Evolutionary conservation across 2,797 vertebrate genomes (phyloP).

Genomic region (Chloroceryle amazona): DNA sequence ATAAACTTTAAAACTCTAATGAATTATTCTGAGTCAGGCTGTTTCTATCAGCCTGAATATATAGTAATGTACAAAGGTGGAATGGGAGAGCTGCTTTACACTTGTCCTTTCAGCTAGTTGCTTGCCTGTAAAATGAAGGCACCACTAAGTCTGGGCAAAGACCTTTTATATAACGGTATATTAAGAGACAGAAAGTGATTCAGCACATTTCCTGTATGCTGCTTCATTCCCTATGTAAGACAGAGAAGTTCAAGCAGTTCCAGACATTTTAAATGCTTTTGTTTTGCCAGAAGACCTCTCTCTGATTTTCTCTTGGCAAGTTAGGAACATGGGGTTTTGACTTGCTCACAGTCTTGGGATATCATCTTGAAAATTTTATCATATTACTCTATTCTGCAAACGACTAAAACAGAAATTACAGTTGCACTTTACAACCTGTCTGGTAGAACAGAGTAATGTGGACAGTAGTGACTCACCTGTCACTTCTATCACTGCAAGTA

Average conservation of each 20-base stretch:
- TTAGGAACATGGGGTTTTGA: background rate
- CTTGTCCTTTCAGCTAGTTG: slow-evolving; percentile 68
- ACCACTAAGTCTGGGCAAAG: slow-evolving; percentile 34
- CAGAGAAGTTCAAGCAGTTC: background rate
- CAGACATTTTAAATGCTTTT: background rate
- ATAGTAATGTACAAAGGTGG: slow-evolving; percentile 19
- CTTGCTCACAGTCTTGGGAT: background rate
- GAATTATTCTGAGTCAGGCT: slow-evolving; percentile 12
- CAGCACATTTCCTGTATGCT: slow-evolving; percentile 48
- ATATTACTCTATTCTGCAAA: background rate
- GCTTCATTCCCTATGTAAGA: background rate
- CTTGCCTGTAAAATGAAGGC: slow-evolving; percentile 60
- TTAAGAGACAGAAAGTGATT: slow-evolving; percentile 41
- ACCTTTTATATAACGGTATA: slow-evolving; percentile 26
- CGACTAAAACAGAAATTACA: background rate
- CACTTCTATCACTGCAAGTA: background rate
- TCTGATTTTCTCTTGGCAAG: background rate
- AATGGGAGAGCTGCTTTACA: slow-evolving; percentile 56
- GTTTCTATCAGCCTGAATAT: slow-evolving; percentile 36
- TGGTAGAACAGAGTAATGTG: background rate
- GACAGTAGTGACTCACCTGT: background rate
- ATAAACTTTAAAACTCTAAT: slow-evolving; percentile 28
- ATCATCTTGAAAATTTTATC: background rate
- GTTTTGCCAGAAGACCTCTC: background rate
- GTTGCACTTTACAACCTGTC: background rate